Conservation (phyloP, 2,797 vertebrate species). For the Acipenser ruthenus region DNA sequence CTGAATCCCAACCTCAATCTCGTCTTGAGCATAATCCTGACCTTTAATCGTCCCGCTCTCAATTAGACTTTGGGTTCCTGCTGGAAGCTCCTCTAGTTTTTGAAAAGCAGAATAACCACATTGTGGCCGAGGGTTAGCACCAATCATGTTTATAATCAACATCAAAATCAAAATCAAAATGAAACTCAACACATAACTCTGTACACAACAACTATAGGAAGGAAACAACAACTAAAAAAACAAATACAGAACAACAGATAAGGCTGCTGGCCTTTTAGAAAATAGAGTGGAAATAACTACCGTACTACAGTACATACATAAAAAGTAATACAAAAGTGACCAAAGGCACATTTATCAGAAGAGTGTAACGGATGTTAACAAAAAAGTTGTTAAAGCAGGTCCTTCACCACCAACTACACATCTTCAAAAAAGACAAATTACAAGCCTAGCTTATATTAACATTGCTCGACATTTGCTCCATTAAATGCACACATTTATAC, state of each 20-base stretch:
- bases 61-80: slow-evolving; percentile 15
- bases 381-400: too few relatives aligned
- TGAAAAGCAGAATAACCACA: slow-evolving; percentile 50
- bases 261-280: neutral
- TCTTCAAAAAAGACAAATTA: too few relatives aligned
- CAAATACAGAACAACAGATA: neutral
- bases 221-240: neutral
- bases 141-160: slow-evolving; percentile 41
- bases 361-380: neutral
- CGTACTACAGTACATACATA: neutral
- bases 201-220: neutral
- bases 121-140: neutral
- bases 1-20: too few relatives aligned
- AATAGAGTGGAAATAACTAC: neutral
- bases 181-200: slow-evolving; percentile 8
- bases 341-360: neutral
- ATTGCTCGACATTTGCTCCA: too few relatives aligned
- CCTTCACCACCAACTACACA: too few relatives aligned
- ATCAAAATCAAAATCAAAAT: slow-evolving; percentile 17
- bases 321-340: neutral
- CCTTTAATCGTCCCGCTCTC: too few relatives aligned
- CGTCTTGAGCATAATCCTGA: too few relatives aligned
- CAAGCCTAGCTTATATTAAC: too few relatives aligned
- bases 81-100: slow-evolving; percentile 36
- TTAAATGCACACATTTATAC: too few relatives aligned